phyloP scores from a whole-genome alignment of 2,797 vertebrate genomes.

The Craterocephalus amniculus region DNA sequence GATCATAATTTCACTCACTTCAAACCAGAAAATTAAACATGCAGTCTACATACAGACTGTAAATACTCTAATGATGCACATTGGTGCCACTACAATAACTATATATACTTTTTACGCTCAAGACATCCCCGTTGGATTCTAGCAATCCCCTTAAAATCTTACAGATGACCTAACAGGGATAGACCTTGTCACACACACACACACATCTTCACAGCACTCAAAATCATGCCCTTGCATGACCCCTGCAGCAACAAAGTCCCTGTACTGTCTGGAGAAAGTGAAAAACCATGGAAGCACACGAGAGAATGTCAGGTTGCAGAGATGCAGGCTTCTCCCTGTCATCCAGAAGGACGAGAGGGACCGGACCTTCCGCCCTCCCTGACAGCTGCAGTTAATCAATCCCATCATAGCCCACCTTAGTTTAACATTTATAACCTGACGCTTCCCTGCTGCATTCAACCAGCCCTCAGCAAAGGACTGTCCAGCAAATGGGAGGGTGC shows the following conservation, averaged over 20 bases:
- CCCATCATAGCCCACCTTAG: conserved; percentile 66
- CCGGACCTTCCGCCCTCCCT: conserved; percentile 50
- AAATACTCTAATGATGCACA: not conserved
- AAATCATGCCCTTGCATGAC: conserved; percentile 45
- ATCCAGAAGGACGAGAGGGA: conserved; percentile 53
- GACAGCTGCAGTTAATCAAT: conserved; percentile 76
- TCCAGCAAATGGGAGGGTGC: conserved; percentile 24
- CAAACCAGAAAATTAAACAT: not conserved
- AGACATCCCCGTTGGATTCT: conserved; percentile 14
- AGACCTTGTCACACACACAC: conserved; percentile 26
- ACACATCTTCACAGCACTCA: conserved; percentile 20
- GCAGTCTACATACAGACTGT: not conserved
- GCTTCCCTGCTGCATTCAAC: conserved; percentile 28
- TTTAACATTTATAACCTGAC: conserved; percentile 50
- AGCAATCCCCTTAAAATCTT: conserved; percentile 29
- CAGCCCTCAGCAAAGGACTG: conserved; percentile 8
- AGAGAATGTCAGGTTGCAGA: conserved; percentile 44
- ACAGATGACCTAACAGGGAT: conserved; percentile 29
- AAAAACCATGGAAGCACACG: conserved; percentile 41
- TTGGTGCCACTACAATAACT: not conserved
- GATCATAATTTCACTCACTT: not conserved
- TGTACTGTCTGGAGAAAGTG: conserved; percentile 57
- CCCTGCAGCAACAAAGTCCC: conserved; percentile 42
- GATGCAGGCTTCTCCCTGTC: conserved; percentile 56
- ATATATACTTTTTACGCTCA: conserved; percentile 9